Base-by-base conservation (phyloP, 2,113 vertebrate genomes). In the Dasypus novemcinctus region DNA sequence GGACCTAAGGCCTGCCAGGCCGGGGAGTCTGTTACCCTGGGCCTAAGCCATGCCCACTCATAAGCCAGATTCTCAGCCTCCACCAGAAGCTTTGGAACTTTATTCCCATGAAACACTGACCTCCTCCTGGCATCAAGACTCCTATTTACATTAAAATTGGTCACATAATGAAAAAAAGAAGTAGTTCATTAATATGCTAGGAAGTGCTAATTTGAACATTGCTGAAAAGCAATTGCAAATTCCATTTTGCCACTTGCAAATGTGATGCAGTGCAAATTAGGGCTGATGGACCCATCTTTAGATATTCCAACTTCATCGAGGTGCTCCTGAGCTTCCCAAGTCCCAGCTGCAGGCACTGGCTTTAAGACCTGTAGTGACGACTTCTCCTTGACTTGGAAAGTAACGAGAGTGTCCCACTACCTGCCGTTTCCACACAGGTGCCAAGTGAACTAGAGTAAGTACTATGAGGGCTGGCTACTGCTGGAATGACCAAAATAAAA, bases 141-240 rank as follows among this genome's bases (percentile, higher is more conserved):
- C 76, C 78, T 97, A 97, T 97, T 98, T 98, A 96, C 97, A 97
- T 97, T 78, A 97, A 96, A 95, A 84, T 18, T 92, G 95, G 95
- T 97, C 97, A 98, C 91, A 97, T 97, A 97, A 94, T 87, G 93
- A 78, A 78, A 94, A 96, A 96, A 94, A 97, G 83, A 96, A 95
- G 36, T 93, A 90, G 92, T 93, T 98, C 97, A 97, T 98, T 98
- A 98, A 97, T 97, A 98, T 94, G 92, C 84, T 96, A 97, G 96
- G 94, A 98, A 97, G 97, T 84, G 92, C 95, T 98, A 98, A 98
- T 98, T 97, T 98, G 98, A 98, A 97, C 90, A 64, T 64, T 97
- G 97, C 94, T 29, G 92, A 98, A 97, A 98, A 97, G 83, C 87
- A 97, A 98, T 96, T 95, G 57, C 91, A 97, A 97, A 97, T 97